Percentiles rank a stretch among this genome's conserved stretches.
phyloP scores from a whole-genome alignment of 2,888 invertebrate species.

The Hirtodrosophila trivittata region DNA sequence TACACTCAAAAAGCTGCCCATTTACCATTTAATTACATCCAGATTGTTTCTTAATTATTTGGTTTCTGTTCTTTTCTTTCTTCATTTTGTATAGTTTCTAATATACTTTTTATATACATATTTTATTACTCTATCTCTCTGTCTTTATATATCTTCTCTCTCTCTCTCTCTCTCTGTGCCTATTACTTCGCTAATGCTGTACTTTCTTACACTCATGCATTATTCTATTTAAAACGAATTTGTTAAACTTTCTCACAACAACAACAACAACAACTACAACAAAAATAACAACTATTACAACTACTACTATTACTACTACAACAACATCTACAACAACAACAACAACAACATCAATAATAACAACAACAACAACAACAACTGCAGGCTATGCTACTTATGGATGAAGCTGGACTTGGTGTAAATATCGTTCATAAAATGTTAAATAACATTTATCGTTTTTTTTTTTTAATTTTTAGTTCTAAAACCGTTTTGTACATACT shows the following conservation, averaged over 20 bases:
- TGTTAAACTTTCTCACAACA: constrained; percentile 63
- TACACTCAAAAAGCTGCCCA: constrained; percentile 25
- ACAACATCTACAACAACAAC: constrained; percentile 46
- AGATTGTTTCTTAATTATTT: constrained; percentile 10
- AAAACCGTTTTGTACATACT: constrained; percentile 43
- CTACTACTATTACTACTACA: constrained; percentile 23
- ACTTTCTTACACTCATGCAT: constrained; percentile 63
- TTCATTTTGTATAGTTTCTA: constrained; percentile 1
- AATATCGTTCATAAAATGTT: constrained; percentile 86
- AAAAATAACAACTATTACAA: constrained; percentile 21
- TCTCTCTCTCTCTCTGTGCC: constrained; percentile 36
- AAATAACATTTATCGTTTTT: constrained; percentile 30
- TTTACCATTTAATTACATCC: constrained; percentile 16
- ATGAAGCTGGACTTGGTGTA: constrained; percentile 94
- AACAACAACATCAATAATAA: constrained; percentile 30
- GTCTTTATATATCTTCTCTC: constrained; percentile 18
- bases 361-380: constrained; percentile 54
- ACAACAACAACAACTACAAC: constrained; percentile 30
- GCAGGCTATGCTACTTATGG: constrained; percentile 97
- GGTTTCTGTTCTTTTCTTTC: constrained; percentile 18
- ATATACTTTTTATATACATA: constrained; percentile 16
- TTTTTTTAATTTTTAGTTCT: constrained; percentile 23
- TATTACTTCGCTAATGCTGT: constrained; percentile 46
- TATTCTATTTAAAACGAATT: constrained; percentile 68
- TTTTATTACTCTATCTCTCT: constrained; percentile 28